Evolutionary conservation across 35 echinoderm and acorn worm genomes (phyloP), one percentile per base, ranked within the genome.

Genomic region (Ophiothrix spiculata): DNA sequence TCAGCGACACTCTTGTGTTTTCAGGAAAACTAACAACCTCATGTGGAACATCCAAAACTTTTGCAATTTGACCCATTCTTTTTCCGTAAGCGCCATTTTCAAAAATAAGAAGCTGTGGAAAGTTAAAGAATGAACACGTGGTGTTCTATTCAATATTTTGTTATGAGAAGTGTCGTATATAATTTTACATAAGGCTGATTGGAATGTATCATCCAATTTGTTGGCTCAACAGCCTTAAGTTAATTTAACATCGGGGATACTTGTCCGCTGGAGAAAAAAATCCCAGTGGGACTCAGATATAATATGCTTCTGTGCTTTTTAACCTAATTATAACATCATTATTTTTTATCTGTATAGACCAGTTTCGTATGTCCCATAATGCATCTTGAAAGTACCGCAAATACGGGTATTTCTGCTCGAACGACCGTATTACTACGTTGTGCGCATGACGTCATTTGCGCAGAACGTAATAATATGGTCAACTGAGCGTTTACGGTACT

Each of bases 81-180:
- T 77, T 54, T 33, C 95, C 95, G 36, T 98, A 98, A 8, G 83
- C 69, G 1, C 95, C 95, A 80, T 98, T 98, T 10, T 82, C 95
- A 19, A 98, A 39, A 1, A 98, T 33, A 23, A 98, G 56, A 41
- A 98, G 81, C 95, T 98, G 46, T 38, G 8, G 34, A 56, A 3
- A 36, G 37, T 39, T 17, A 87, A 23, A 32, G 39, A 81, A 3
- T 81, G 28, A 29, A 28, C 74, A 76, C 14, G 14, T 14, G 56
- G 56, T 15, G n/a, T n/a, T n/a, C n/a, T n/a, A n/a, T n/a, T n/a
- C n/a, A n/a, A n/a, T n/a, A n/a, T n/a, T n/a, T n/a, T n/a, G n/a
- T n/a, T n/a, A n/a, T n/a, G n/a, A n/a, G n/a, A n/a, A n/a, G n/a
- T n/a, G n/a, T n/a, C n/a, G n/a, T n/a, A n/a, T n/a, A n/a, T n/a